Evolutionary conservation across 2,888 invertebrate species (phyloP).

Genomic region (Cephus runcator): DNA sequence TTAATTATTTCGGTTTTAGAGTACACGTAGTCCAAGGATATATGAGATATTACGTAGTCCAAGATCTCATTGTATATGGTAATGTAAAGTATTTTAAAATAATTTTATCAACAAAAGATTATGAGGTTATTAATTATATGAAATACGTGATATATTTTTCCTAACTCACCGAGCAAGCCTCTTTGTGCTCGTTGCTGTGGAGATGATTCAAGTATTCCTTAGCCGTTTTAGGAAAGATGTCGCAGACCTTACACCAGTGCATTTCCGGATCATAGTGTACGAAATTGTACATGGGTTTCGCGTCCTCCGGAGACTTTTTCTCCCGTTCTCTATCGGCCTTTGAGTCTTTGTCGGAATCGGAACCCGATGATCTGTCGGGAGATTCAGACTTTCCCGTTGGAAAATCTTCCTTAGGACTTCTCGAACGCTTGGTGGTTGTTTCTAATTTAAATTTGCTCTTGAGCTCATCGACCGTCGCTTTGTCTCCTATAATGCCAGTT

Average conservation of each 20-base stretch:
- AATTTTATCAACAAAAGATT: background rate
- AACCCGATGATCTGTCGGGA: constrained; percentile 43
- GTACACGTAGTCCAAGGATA: background rate
- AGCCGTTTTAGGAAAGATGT: constrained; percentile 87
- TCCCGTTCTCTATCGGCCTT: constrained; percentile 48
- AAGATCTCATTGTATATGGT: background rate
- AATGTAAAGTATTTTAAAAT: background rate
- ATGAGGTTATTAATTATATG: background rate
- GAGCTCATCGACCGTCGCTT: constrained; percentile 65
- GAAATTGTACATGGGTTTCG: constrained; percentile 75
- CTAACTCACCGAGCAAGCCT: constrained; percentile 63
- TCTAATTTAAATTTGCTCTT: constrained; percentile 58
- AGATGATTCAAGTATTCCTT: constrained; percentile 88
- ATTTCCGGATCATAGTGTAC: constrained; percentile 90
- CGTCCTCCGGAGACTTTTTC: constrained; percentile 50
- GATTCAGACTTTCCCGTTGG: constrained; percentile 53
- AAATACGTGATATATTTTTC: background rate
- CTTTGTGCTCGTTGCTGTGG: constrained; percentile 81
- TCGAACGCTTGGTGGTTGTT: constrained; percentile 44
- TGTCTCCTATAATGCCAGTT: constrained; percentile 85
- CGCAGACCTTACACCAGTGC: constrained; percentile 90
- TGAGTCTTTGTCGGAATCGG: constrained; percentile 55
- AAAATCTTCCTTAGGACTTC: constrained; percentile 60
- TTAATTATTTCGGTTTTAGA: background rate
- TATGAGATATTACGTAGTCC: background rate